Base-by-base conservation (phyloP, 1,140 invertebrate genomes). In the Temnothorax nylanderi region DNA sequence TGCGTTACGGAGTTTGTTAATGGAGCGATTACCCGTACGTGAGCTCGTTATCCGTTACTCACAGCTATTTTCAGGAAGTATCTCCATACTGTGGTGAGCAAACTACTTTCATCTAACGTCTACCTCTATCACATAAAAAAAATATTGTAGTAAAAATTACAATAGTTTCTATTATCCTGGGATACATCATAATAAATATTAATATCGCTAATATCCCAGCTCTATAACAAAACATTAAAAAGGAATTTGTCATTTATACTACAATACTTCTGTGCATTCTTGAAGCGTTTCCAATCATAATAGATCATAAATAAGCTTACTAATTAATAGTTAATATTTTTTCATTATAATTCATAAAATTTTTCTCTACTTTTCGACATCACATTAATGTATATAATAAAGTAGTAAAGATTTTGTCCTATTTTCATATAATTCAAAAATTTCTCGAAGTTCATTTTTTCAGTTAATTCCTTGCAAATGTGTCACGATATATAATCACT, bases 1-100 rank as follows among this genome's bases (percentile, higher is more conserved):
- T 84, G 41, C 80, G 32, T 54, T 80, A 47, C 62, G 41, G 54
- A 16, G 69, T 32, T 81, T 54, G 54, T 72, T 82, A 82, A 84
- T 84, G 26, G 54, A 84, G 54, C 54, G 80, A 84, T 84, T 84
- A 75, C 32, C 41, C 32, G 26, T 47, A 56, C 32, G 11, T 16
- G 41, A 26, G 78, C 51, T 67, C 37, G 34, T 54, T 41, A 65
- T 16, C 11, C n/a, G 60, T 78, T 80, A 69, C 62, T 51, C 32
- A 32, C 41, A 49, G 47, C 41, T 47, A 62, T 84, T 32, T 71
- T 47, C 54, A 60, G 41, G 7, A 49, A 82, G 26, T 60, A 82
- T 58, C 10, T 32, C 21, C 21, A 37, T 41, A 11, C 44, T 37
- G 18, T 6, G 10, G 41, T 3, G 37, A 7, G 41, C 7, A 16